Evolutionary conservation across 2,888 invertebrate species (phyloP).

Genomic region (Elmis aenea): DNA sequence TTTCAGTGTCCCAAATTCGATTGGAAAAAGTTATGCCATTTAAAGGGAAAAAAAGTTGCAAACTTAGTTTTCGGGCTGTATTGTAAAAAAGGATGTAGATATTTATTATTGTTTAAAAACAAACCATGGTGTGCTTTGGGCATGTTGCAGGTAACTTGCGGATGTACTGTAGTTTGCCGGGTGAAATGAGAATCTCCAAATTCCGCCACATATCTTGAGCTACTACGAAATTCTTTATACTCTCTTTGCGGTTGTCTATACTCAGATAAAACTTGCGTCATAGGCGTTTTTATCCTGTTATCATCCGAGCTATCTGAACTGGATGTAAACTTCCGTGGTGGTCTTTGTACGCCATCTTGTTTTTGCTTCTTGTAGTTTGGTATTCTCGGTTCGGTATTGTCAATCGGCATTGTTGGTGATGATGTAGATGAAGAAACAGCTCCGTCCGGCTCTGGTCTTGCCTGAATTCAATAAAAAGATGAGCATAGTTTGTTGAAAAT

Average conservation of each 20-base stretch:
- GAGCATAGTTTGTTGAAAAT: slow-evolving; percentile 6
- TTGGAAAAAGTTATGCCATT: no score
- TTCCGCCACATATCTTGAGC: slow-evolving; percentile 32
- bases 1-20: no score
- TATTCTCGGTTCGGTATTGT: slow-evolving; percentile 10
- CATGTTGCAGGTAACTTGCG: slow-evolving; percentile 56
- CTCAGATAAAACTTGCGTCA: slow-evolving; percentile 53
- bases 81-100: neutral
- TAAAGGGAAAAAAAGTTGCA: no score
- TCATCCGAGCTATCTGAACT: slow-evolving; percentile 30
- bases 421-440: slow-evolving; percentile 58
- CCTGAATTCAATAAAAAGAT: slow-evolving; percentile 40
- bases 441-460: slow-evolving; percentile 68
- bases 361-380: slow-evolving; percentile 1
- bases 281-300: slow-evolving; percentile 49
- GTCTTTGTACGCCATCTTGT: neutral
- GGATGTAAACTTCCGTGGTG: slow-evolving; percentile 19
- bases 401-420: slow-evolving; percentile 45
- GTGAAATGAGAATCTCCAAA: slow-evolving; percentile 24
- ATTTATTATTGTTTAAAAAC: slow-evolving; percentile 3
- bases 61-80: neutral
- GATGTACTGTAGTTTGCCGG: slow-evolving; percentile 51
- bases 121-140: slow-evolving; percentile 46
- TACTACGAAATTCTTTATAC: slow-evolving; percentile 50
- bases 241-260: slow-evolving; percentile 52